These are phyloP conservation scores for Syrrhaptes paradoxus DNA, from an alignment of 2,113 vertebrate genomes.

Conservation along the genomic window DNA sequence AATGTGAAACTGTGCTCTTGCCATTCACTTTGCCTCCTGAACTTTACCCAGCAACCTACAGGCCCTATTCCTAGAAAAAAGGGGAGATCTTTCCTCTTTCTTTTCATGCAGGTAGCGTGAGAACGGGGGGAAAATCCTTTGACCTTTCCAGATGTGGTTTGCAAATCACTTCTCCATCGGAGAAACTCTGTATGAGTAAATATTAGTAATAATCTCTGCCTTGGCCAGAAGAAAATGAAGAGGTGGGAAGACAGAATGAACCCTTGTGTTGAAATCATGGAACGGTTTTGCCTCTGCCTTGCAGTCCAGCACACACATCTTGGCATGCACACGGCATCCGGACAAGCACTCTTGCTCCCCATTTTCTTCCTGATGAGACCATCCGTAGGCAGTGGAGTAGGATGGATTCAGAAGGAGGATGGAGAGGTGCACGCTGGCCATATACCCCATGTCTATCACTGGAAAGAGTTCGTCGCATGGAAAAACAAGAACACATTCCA, in stretches of 20 bases:
- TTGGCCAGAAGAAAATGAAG: neutral
- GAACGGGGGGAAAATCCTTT: neutral
- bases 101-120: neutral
- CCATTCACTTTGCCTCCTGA: neutral
- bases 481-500: neutral
- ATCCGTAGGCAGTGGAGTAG: neutral
- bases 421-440: neutral
- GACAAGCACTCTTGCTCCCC: neutral
- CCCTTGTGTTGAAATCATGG: neutral
- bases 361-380: neutral
- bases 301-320: neutral
- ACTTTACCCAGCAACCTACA: neutral
- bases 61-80: neutral
- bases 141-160: neutral
- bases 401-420: neutral
- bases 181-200: neutral
- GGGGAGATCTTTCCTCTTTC: neutral
- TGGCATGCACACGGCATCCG: neutral
- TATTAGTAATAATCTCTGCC: neutral
- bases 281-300: neutral
- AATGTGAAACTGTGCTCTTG: neutral
- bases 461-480: neutral
- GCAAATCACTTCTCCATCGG: neutral
- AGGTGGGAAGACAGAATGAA: neutral
- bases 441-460: neutral